Percentiles rank a stretch among this genome's conserved stretches.
Conservation (phyloP, 2,113 vertebrate genomes). For the Microcebus murinus region DNA sequence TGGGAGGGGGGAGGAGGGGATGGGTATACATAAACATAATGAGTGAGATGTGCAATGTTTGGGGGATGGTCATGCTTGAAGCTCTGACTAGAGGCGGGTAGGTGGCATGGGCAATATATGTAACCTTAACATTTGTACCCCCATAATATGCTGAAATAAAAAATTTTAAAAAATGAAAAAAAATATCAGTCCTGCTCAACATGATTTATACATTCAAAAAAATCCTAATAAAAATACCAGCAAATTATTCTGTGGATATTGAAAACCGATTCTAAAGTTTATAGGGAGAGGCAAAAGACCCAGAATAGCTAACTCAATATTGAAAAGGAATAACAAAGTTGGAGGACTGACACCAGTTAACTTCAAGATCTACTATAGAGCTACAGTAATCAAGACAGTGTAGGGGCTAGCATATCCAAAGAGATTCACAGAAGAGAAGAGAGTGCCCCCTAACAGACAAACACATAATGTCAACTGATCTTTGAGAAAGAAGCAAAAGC, state of each 20-base stretch:
- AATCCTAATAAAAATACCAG: background rate
- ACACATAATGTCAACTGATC: background rate
- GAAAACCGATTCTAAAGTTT: background rate
- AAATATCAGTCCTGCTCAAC: background rate
- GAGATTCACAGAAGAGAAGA: background rate
- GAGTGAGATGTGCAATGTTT: too few relatives aligned
- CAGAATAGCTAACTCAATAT: background rate
- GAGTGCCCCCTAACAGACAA: background rate
- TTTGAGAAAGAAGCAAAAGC: background rate
- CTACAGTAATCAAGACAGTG: background rate
- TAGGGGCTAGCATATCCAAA: background rate
- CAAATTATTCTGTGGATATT: background rate
- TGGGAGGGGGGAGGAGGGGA: too few relatives aligned
- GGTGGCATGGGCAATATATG: too few relatives aligned
- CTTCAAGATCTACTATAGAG: background rate
- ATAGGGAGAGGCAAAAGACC: too few relatives aligned
- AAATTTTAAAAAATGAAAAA: too few relatives aligned
- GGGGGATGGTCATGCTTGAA: too few relatives aligned
- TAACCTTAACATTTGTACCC: too few relatives aligned
- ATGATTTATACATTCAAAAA: background rate
- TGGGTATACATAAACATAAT: too few relatives aligned
- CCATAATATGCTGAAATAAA: too few relatives aligned
- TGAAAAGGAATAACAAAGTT: background rate
- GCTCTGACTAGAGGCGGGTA: too few relatives aligned
- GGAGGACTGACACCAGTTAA: background rate